Percentiles rank a stretch among this genome's conserved stretches.
Evolutionary conservation across 2,888 invertebrate species (phyloP).

Genomic region (Metellina segmentata): DNA sequence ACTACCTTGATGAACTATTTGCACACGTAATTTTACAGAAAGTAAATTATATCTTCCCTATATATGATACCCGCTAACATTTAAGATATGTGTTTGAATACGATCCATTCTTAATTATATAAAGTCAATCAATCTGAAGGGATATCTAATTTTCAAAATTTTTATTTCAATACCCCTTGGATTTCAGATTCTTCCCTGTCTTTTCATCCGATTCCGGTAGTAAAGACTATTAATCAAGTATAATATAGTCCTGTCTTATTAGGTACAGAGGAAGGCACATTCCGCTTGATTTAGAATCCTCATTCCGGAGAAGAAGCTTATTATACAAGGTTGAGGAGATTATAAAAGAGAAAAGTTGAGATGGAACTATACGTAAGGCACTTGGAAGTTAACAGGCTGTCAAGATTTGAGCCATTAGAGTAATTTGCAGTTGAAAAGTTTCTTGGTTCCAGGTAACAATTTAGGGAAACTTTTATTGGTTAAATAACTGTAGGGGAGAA

Average conservation of each 20-base stretch:
- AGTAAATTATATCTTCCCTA: no score
- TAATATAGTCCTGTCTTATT: conserved; percentile 30
- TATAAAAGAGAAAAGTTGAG: conserved; percentile 8
- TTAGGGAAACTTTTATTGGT: neutral
- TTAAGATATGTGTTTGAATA: no score
- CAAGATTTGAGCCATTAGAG: neutral
- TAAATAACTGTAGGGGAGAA: neutral
- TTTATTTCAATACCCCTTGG: neutral
- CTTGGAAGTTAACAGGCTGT: neutral
- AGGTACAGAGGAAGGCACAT: conserved; percentile 17
- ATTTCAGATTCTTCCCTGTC: conserved; percentile 1
- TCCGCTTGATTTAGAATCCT: conserved; percentile 41
- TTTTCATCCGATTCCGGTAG: neutral
- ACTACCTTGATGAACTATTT: no score
- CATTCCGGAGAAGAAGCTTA: conserved; percentile 26
- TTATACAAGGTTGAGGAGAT: conserved; percentile 19
- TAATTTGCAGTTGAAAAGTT: conserved; percentile 30
- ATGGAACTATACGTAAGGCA: neutral
- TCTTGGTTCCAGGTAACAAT: neutral
- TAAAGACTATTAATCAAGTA: conserved; percentile 32
- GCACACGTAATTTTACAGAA: no score
- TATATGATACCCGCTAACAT: no score
- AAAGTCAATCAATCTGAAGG: neutral
- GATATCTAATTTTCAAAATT: neutral
- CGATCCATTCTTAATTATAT: neutral